phyloP scores from a whole-genome alignment of 2,113 vertebrate genomes.

The Amia ocellicauda region DNA sequence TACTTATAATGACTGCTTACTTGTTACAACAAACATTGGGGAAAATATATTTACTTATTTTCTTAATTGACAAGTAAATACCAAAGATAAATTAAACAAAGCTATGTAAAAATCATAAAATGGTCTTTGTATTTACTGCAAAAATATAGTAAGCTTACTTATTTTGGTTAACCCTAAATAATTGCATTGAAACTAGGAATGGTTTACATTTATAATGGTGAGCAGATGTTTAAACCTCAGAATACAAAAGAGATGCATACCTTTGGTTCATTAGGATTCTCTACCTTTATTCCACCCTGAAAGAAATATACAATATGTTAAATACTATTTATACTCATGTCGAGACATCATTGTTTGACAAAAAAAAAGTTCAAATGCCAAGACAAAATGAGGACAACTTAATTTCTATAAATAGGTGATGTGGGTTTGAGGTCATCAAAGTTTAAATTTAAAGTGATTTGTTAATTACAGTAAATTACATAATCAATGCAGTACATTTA shows the following conservation, averaged over 20 bases:
- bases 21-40: too few species aligned
- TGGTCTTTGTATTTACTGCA: not conserved
- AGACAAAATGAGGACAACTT: not conserved
- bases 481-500: not conserved
- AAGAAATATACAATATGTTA: constrained; percentile 27
- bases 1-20: too few species aligned
- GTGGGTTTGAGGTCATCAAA: not conserved
- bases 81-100: not conserved
- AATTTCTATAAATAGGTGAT: not conserved
- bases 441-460: too few species aligned
- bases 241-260: too few species aligned
- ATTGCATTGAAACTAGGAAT: too few species aligned
- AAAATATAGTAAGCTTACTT: not conserved
- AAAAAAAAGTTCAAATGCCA: not conserved
- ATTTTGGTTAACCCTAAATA: too few species aligned
- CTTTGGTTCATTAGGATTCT: constrained; percentile 80
- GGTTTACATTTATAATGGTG: not conserved
- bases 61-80: too few species aligned
- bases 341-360: too few species aligned
- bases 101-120: not conserved
- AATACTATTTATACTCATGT: not conserved
- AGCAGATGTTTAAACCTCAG: too few species aligned
- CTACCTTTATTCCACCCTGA: constrained; percentile 87
- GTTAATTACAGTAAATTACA: too few species aligned
- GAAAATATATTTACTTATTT: too few species aligned